Percentiles rank a stretch among this genome's conserved stretches.
Evolutionary conservation across 2,888 invertebrate species (phyloP).

Genomic region (Odontothrips loti): DNA sequence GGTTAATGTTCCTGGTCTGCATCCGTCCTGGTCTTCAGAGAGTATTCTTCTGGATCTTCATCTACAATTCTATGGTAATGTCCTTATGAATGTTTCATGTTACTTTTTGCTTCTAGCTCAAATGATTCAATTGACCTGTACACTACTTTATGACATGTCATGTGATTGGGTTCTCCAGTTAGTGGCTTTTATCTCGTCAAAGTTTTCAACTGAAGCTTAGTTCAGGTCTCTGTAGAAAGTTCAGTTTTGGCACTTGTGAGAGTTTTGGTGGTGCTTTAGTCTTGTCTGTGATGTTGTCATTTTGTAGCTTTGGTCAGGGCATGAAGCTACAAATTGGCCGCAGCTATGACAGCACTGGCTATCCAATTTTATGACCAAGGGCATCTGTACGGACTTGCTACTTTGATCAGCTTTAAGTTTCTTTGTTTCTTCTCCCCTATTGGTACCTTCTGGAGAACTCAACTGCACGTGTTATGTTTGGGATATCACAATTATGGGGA

Average conservation of each 20-base stretch:
- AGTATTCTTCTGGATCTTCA: background rate
- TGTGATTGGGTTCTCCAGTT: background rate
- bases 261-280: background rate
- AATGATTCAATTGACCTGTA: too few species aligned
- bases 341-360: background rate
- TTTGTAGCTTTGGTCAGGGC: background rate
- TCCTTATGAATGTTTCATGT: background rate
- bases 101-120: too few species aligned
- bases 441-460: too few species aligned
- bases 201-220: background rate
- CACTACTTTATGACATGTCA: too few species aligned
- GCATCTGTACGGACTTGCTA: background rate
- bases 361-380: background rate
- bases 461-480: background rate
- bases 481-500: too few species aligned
- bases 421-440: too few species aligned
- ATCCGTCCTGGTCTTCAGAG: background rate
- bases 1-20: background rate
- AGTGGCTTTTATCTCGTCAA: background rate
- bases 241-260: background rate
- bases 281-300: background rate
- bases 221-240: background rate
- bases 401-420: background rate
- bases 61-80: background rate
- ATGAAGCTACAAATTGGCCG: background rate